Conservation (phyloP, 2,113 vertebrate species). For the Echinops telfairi region DNA sequence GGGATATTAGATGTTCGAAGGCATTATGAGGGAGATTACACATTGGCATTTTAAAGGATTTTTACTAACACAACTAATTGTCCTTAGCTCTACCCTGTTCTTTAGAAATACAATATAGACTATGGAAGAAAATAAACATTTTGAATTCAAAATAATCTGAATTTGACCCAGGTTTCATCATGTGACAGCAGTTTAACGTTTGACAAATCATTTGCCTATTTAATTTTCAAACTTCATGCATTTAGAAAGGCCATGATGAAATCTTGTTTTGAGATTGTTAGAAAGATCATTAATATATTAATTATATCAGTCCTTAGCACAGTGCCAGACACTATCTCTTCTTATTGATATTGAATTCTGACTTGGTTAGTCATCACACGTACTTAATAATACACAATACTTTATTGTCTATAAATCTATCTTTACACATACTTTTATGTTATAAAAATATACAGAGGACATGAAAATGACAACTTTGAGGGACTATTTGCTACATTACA, state of each 20-base stretch:
- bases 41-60: too few species aligned
- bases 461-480: not conserved
- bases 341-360: not conserved
- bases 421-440: not conserved
- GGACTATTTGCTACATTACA: not conserved
- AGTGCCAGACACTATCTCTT: not conserved
- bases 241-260: not conserved
- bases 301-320: not conserved
- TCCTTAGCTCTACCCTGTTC: not conserved
- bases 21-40: too few species aligned
- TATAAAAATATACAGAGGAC: not conserved
- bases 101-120: not conserved
- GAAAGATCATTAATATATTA: conserved; percentile 4
- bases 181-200: not conserved
- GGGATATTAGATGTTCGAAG: not conserved
- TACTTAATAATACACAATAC: too few species aligned
- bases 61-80: not conserved
- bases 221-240: not conserved
- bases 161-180: not conserved
- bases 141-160: not conserved
- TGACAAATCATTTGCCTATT: not conserved
- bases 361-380: not conserved
- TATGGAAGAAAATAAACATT: not conserved
- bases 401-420: not conserved
- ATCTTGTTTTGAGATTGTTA: not conserved